Evolutionary conservation across 2,888 invertebrate species (phyloP).

Genomic region (Noctua janthina): DNA sequence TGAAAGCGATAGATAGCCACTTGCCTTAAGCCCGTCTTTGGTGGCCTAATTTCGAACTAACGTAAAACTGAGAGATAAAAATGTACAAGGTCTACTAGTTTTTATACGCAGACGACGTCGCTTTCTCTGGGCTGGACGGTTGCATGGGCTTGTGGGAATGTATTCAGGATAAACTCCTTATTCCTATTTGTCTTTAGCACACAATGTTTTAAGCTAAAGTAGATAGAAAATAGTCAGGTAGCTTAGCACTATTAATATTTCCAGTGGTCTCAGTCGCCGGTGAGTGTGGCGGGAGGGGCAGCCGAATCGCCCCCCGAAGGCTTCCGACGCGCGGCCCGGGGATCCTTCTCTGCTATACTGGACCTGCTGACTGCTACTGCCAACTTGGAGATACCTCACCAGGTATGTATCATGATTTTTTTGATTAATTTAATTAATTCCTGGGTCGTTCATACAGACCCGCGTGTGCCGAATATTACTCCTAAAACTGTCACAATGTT

Average conservation of each 20-base stretch:
- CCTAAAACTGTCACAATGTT: neutral
- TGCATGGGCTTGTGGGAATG: neutral
- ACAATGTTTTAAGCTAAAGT: neutral
- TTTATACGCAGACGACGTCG: neutral
- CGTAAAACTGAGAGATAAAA: neutral
- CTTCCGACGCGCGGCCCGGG: conserved; percentile 94
- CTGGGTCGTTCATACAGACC: neutral
- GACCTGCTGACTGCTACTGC: conserved; percentile 95
- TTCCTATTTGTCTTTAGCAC: neutral
- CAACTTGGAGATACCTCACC: conserved; percentile 91
- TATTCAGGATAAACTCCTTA: neutral
- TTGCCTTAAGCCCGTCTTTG: neutral
- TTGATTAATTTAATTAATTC: neutral
- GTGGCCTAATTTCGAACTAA: neutral
- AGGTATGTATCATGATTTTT: conserved; percentile 81
- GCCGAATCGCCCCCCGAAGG: conserved; percentile 94
- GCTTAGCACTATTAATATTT: conserved; percentile 21
- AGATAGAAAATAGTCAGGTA: neutral
- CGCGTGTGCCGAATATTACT: neutral
- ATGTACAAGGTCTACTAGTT: neutral
- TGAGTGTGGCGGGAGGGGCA: conserved; percentile 94
- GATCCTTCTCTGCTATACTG: conserved; percentile 95
- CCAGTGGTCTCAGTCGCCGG: conserved; percentile 93
- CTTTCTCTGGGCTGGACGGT: neutral
- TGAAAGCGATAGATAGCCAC: neutral